Conservation (phyloP, 2,888 invertebrate genomes). For the Entomobrya proxima region DNA sequence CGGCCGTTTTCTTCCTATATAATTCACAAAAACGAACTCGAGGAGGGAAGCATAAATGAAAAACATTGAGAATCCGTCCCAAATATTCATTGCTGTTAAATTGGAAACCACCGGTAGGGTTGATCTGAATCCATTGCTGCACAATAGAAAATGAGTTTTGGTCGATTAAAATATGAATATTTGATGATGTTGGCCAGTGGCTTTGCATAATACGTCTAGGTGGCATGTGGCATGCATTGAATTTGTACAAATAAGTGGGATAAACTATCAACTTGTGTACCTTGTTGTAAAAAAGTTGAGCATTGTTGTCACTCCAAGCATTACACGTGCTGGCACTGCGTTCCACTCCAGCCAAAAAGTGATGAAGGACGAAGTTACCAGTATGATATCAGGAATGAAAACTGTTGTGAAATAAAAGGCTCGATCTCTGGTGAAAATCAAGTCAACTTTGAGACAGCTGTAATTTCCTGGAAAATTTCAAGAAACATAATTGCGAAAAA, state of each 20-base stretch:
- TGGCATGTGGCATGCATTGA: no score
- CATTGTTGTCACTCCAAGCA: conserved; percentile 98
- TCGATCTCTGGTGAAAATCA: conserved; percentile 95
- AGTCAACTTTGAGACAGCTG: conserved; percentile 95
- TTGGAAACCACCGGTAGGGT: conserved; percentile 95
- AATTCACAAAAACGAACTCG: conserved; percentile 96
- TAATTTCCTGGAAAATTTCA: conserved; percentile 98
- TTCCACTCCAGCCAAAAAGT: conserved; percentile 99
- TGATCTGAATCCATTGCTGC: conserved; percentile 77
- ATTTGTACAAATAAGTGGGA: no score
- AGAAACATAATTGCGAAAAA: no score
- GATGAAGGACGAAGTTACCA: conserved; percentile 97
- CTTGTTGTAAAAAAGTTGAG: conserved; percentile 96
- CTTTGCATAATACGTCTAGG: no score
- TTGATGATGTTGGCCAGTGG: background rate
- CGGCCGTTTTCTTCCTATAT: conserved; percentile 93
- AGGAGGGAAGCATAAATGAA: conserved; percentile 96
- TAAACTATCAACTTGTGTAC: conserved; percentile 72
- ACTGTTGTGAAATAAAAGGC: conserved; percentile 98
- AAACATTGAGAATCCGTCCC: conserved; percentile 98
- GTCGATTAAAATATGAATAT: background rate
- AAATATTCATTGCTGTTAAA: conserved; percentile 96
- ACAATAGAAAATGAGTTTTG: no score
- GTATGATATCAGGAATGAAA: conserved; percentile 96
- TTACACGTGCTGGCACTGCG: conserved; percentile 95